phyloP scores from a whole-genome alignment of 2,113 vertebrate species.

The Oncorhynchus clarkii region DNA sequence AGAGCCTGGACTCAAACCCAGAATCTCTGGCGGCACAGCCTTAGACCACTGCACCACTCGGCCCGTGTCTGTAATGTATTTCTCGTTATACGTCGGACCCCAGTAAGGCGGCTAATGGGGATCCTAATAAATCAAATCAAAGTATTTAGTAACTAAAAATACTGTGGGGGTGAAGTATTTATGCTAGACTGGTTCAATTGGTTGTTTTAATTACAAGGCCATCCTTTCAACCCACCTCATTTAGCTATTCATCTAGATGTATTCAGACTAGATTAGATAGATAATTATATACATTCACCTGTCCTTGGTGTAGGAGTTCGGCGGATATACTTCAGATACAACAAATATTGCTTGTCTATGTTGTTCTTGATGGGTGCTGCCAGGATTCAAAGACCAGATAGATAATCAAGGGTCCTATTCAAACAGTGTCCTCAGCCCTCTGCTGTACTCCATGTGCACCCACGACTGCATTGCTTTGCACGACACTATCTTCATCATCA shows the following conservation, averaged over 20 bases:
- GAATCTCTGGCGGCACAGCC: too few relatives aligned
- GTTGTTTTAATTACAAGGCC: not conserved
- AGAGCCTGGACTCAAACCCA: too few relatives aligned
- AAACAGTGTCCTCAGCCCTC: too few relatives aligned
- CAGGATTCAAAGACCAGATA: not conserved
- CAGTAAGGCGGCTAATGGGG: too few relatives aligned
- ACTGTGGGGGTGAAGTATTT: too few relatives aligned
- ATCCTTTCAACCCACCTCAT: not conserved
- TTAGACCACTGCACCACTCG: too few relatives aligned
- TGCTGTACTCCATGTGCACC: too few relatives aligned
- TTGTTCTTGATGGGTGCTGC: not conserved
- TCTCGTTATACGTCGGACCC: too few relatives aligned
- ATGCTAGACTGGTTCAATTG: not conserved
- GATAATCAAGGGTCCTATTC: not conserved
- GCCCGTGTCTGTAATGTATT: too few relatives aligned
- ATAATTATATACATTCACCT: not conserved
- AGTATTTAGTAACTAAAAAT: not conserved
- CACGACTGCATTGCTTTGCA: too few relatives aligned
- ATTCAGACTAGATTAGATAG: not conserved
- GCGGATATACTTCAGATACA: not conserved
- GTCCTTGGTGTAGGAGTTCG: not conserved
- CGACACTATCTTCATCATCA: too few relatives aligned
- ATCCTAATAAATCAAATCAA: constrained; percentile 9
- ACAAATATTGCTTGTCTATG: not conserved
- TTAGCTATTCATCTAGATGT: not conserved